Evolutionary conservation across 2,888 invertebrate species (phyloP).

Genomic region (Acanthosepion lycidas): DNA sequence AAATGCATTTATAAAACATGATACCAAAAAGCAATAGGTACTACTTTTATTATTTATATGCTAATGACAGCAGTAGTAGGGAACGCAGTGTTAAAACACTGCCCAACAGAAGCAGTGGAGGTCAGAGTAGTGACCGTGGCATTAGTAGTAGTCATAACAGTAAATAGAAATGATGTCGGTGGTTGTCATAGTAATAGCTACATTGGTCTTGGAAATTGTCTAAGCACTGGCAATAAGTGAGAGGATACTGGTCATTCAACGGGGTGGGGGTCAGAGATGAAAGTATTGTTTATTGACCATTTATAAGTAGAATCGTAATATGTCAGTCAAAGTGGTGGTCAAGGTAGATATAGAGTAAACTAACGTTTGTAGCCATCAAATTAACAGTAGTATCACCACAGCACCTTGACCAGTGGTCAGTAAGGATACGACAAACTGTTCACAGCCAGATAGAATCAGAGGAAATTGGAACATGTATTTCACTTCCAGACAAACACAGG

Average conservation of each 20-base stretch:
- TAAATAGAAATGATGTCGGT: background rate
- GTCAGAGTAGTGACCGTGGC: background rate
- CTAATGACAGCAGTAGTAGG: background rate
- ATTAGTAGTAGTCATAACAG: background rate
- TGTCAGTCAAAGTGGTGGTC: background rate
- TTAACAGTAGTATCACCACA: no score
- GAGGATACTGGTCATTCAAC: background rate
- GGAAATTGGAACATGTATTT: no score
- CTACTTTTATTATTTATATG: background rate
- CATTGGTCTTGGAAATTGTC: background rate
- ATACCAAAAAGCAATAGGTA: no score
- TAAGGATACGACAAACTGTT: no score
- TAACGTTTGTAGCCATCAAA: no score
- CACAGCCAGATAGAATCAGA: no score
- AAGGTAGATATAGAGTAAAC: background rate
- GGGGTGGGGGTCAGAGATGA: background rate
- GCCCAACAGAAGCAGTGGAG: background rate
- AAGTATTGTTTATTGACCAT: background rate
- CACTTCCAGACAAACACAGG: no score
- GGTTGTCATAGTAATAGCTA: slow-evolving; percentile 2
- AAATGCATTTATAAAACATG: no score
- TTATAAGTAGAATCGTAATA: background rate
- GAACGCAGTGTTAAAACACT: background rate
- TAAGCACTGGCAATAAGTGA: background rate
- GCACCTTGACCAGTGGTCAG: no score